phyloP scores from a whole-genome alignment of 2,888 invertebrate species.

The Fabriciana adippe region DNA sequence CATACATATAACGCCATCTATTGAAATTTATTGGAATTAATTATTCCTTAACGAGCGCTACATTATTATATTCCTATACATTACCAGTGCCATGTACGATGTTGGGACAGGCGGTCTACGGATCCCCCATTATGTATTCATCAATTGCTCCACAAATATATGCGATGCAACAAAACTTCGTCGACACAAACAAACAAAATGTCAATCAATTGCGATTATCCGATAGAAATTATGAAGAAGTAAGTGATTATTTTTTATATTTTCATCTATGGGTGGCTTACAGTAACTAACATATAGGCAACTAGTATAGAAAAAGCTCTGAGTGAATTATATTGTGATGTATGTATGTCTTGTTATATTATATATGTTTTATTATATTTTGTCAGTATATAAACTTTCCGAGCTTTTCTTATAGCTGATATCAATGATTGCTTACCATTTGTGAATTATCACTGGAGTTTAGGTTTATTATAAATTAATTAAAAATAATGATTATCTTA shows the following conservation, averaged over 20 bases:
- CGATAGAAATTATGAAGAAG: slow-evolving; percentile 59
- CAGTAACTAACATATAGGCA: neutral
- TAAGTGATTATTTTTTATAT: slow-evolving; percentile 40
- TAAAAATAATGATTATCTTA: too few species aligned
- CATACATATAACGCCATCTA: too few species aligned
- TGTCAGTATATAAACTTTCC: neutral
- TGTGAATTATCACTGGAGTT: neutral
- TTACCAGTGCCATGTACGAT: slow-evolving; percentile 84
- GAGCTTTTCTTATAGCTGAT: neutral
- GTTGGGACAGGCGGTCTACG: slow-evolving; percentile 73
- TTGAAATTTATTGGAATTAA: neutral
- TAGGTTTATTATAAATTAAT: neutral
- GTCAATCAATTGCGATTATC: slow-evolving; percentile 45
- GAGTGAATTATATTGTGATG: neutral
- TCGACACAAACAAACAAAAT: slow-evolving; percentile 35
- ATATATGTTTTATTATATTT: neutral
- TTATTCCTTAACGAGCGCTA: neutral
- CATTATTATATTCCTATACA: neutral
- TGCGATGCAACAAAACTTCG: slow-evolving; percentile 45
- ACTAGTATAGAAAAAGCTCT: neutral
- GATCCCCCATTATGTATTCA: slow-evolving; percentile 84
- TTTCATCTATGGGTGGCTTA: slow-evolving; percentile 1
- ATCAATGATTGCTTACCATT: neutral
- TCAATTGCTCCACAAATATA: slow-evolving; percentile 57
- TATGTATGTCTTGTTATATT: neutral